Conservation (phyloP, 1,140 invertebrate species). For the Probaryconus sp. region DNA sequence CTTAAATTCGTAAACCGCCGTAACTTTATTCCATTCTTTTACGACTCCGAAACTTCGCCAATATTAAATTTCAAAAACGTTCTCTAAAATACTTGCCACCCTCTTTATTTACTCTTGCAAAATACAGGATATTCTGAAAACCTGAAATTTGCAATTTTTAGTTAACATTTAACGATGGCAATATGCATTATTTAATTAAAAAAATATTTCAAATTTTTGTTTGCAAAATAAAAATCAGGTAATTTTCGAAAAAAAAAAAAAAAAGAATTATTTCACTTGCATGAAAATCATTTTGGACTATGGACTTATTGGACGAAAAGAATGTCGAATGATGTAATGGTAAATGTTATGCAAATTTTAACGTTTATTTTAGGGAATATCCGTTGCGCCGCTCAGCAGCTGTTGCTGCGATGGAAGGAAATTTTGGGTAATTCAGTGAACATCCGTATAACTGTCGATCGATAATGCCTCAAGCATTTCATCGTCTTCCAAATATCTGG, state of each 20-base stretch:
- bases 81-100: too few species aligned
- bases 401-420: slow-evolving; percentile 58
- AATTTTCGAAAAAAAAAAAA: too few species aligned
- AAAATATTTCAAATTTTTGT: slow-evolving; percentile 20
- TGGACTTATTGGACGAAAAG: slow-evolving; percentile 37
- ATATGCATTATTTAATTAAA: too few species aligned
- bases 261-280: slow-evolving; percentile 4
- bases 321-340: slow-evolving; percentile 42
- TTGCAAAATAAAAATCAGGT: slow-evolving; percentile 17
- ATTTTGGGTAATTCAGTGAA: slow-evolving; percentile 61
- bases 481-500: slow-evolving; percentile 51
- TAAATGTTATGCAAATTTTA: slow-evolving; percentile 60
- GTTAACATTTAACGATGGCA: too few species aligned
- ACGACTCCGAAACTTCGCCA: too few species aligned
- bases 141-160: too few species aligned
- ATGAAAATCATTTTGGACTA: slow-evolving; percentile 28
- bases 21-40: too few species aligned
- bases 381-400: slow-evolving; percentile 53
- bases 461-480: slow-evolving; percentile 59
- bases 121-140: too few species aligned
- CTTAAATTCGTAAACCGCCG: too few species aligned
- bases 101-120: too few species aligned
- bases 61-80: too few species aligned
- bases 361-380: slow-evolving; percentile 61
- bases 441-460: slow-evolving; percentile 60